These are phyloP conservation scores for Heterodera filipjevi DNA, from an alignment of 2,888 invertebrate species.

Conservation along the genomic window DNA sequence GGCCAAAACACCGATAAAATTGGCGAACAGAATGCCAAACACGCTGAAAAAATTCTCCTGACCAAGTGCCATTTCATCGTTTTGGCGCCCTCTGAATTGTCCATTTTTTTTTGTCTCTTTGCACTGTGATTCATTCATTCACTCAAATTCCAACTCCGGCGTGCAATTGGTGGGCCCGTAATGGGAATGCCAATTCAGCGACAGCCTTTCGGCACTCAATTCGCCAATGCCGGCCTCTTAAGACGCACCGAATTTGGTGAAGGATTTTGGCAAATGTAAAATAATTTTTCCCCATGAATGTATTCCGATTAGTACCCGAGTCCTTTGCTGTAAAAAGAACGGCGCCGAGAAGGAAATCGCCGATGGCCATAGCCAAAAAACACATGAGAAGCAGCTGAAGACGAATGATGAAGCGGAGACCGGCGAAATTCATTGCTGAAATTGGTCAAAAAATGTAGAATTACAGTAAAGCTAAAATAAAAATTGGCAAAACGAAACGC, in stretches of 20 bases:
- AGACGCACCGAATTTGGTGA: conserved; percentile 31
- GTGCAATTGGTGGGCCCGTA: conserved; percentile 70
- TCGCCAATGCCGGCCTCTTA: conserved; percentile 82
- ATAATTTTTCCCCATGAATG: too few relatives aligned
- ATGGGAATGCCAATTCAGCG: conserved; percentile 72
- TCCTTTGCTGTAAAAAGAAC: conserved; percentile 75
- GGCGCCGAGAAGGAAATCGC: conserved; percentile 91
- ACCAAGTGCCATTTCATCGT: conserved; percentile 14
- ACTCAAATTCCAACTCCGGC: neutral
- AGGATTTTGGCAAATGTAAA: too few relatives aligned
- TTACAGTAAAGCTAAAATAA: too few relatives aligned
- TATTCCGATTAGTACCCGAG: conserved; percentile 70
- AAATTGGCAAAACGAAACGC: neutral
- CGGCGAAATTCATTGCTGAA: conserved; percentile 84
- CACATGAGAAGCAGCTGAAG: conserved; percentile 86
- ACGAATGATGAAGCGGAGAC: conserved; percentile 96
- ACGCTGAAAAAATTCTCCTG: conserved; percentile 91
- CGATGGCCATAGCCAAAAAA: conserved; percentile 82
- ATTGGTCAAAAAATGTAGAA: conserved; percentile 35
- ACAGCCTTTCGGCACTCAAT: conserved; percentile 80
- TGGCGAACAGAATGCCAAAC: conserved; percentile 95
- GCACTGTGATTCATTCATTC: neutral
- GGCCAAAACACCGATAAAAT: conserved; percentile 91
- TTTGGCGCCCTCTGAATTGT: neutral
- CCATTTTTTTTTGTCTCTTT: neutral